These are phyloP conservation scores for Aythya fuligula DNA, from an alignment of 2,797 vertebrate species.

Conservation along the genomic window DNA sequence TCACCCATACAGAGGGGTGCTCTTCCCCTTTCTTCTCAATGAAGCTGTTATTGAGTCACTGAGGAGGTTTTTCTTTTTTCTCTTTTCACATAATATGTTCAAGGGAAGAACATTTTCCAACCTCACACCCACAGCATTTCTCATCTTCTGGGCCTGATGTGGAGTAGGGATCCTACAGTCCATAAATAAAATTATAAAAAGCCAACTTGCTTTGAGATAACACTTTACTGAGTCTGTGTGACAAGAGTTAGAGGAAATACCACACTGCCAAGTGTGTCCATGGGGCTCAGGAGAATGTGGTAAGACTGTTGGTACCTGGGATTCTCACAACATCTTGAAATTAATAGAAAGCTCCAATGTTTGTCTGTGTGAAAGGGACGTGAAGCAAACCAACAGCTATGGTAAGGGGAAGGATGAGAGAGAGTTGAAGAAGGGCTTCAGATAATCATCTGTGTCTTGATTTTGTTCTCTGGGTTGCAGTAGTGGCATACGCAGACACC, in stretches of 20 bases:
- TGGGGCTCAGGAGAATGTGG: neutral
- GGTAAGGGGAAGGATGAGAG: neutral
- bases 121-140: neutral
- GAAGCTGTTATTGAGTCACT: neutral
- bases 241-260: neutral
- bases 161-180: neutral
- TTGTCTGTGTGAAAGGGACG: neutral
- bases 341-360: neutral
- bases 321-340: neutral
- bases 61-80: neutral
- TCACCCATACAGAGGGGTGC: neutral
- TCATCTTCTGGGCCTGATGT: neutral
- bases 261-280: neutral
- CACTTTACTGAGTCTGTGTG: neutral
- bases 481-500: neutral
- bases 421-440: neutral
- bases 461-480: neutral
- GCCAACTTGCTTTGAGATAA: neutral
- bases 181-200: neutral
- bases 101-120: neutral
- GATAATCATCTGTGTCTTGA: neutral
- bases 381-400: neutral
- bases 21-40: neutral
- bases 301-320: neutral
- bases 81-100: neutral